These are phyloP conservation scores for Sinella curviseta DNA, from an alignment of 1,140 invertebrate species.

Conservation along the genomic window DNA sequence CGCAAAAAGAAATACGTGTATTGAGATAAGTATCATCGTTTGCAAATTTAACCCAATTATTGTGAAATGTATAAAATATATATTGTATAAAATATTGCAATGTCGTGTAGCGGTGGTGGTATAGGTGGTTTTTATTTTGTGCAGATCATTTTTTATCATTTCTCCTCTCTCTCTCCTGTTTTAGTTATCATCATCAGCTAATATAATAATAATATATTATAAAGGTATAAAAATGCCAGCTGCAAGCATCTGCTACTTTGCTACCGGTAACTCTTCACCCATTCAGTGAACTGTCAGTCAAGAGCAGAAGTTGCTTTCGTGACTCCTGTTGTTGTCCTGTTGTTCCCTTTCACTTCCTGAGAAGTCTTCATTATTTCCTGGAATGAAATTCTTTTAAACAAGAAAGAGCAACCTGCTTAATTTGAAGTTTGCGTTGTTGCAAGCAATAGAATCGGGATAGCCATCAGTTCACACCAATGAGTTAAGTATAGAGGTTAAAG, in stretches of 20 bases:
- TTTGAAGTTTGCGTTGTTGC: conserved; percentile 23
- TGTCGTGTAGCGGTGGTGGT: neutral
- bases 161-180: neutral
- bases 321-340: neutral
- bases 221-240: neutral
- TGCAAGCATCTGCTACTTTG: conserved; percentile 3
- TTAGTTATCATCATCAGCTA: neutral
- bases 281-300: conserved; percentile 12
- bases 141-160: neutral
- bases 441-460: conserved; percentile 12
- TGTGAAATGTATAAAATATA: too few species aligned
- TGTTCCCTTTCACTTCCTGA: conserved; percentile 20
- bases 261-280: neutral
- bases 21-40: neutral
- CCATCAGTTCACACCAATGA: conserved; percentile 9
- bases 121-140: too few species aligned
- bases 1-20: neutral
- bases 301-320: conserved; percentile 16
- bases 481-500: neutral
- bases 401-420: conserved; percentile 13
- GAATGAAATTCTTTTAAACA: neutral
- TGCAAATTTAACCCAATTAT: neutral
- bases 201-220: neutral
- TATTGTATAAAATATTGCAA: too few species aligned
- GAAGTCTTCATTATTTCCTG: conserved; percentile 27